Conservation (phyloP, 2,113 vertebrate species). For the Galemys pyrenaicus region DNA sequence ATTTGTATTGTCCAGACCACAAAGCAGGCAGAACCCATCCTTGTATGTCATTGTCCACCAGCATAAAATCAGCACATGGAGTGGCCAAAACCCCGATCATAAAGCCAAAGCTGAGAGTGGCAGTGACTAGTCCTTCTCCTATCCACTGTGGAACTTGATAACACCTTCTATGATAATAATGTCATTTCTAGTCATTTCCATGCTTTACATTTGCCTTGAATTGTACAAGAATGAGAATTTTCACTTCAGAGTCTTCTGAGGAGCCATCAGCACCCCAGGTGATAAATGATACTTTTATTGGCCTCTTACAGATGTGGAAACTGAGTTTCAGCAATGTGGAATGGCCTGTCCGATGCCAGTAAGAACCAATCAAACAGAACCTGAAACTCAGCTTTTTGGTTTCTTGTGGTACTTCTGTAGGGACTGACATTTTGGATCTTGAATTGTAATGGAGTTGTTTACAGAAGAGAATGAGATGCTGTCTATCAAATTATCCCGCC, state of each 20-base stretch:
- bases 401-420: background rate
- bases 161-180: background rate
- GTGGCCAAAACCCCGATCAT: background rate
- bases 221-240: background rate
- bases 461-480: conserved; percentile 58
- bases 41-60: background rate
- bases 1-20: background rate
- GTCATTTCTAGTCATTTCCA: background rate
- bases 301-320: background rate
- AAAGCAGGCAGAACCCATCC: conserved; percentile 28
- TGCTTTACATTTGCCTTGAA: background rate
- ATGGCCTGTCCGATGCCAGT: background rate
- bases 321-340: background rate
- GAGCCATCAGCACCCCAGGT: background rate
- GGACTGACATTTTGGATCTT: background rate
- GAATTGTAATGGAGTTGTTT: background rate
- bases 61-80: background rate
- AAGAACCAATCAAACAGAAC: too few relatives aligned
- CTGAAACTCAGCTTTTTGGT: background rate
- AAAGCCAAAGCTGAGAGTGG: background rate
- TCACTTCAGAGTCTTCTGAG: background rate
- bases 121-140: background rate
- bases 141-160: background rate
- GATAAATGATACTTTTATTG: background rate
- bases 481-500: conserved; percentile 1